Evolutionary conservation across 2,888 invertebrate genomes (phyloP).

Genomic region (Ochlodes sylvanus): DNA sequence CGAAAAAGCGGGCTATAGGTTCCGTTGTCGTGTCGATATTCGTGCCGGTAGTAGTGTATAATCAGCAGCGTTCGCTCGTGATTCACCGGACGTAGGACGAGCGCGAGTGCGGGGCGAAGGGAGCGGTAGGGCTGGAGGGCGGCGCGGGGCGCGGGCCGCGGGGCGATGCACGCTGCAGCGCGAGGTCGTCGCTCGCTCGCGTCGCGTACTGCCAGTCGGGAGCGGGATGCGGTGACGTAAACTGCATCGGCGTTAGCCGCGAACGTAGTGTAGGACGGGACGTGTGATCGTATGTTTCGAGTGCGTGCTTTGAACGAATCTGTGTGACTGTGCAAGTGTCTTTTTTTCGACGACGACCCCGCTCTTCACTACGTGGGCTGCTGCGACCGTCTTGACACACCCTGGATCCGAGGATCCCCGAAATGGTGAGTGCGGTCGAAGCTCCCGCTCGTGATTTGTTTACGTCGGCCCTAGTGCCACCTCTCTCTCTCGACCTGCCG

Average conservation of each 20-base stretch:
- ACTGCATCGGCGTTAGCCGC: constrained; percentile 83
- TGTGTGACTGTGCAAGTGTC: constrained; percentile 73
- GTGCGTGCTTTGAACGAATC: constrained; percentile 68
- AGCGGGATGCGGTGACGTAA: constrained; percentile 85
- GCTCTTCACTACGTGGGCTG: constrained; percentile 78
- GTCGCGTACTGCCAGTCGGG: constrained; percentile 75
- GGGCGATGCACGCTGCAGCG: constrained; percentile 81
- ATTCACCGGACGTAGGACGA: constrained; percentile 81
- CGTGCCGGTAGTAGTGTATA: constrained; percentile 44
- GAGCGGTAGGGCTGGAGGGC: constrained; percentile 57
- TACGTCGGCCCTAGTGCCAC: constrained; percentile 78
- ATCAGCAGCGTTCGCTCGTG: constrained; percentile 48
- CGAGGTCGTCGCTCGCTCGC: constrained; percentile 83
- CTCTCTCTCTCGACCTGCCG: constrained; percentile 82
- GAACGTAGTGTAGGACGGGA: constrained; percentile 83
- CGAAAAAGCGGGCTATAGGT: constrained; percentile 50
- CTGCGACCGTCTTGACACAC: constrained; percentile 60
- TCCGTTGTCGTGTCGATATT: constrained; percentile 50
- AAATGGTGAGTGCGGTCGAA: constrained; percentile 85
- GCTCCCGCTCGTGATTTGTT: constrained; percentile 81
- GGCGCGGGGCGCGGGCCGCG: constrained; percentile 63
- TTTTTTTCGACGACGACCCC: constrained; percentile 68
- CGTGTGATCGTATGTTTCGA: constrained; percentile 67
- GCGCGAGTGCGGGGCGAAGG: constrained; percentile 52
- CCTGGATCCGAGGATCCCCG: constrained; percentile 71